These are phyloP conservation scores for Microhierax caerulescens DNA, from an alignment of 2,797 vertebrate species.

Conservation along the genomic window DNA sequence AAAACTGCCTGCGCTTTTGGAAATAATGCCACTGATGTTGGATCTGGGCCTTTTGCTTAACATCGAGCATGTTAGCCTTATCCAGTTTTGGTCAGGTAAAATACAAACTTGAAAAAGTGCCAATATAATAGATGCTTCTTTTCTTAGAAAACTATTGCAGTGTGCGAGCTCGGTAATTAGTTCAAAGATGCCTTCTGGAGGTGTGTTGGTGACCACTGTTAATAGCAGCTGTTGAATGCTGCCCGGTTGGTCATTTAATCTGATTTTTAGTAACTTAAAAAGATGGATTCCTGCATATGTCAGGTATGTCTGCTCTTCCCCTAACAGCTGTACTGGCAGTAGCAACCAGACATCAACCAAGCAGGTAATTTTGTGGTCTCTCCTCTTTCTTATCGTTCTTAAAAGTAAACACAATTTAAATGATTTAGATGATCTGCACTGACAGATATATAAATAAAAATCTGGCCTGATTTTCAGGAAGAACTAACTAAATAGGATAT, in stretches of 20 bases:
- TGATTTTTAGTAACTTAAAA: neutral
- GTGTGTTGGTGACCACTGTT: neutral
- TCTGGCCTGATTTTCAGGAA: neutral
- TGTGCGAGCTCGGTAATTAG: neutral
- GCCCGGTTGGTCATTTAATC: neutral
- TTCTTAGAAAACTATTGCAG: neutral
- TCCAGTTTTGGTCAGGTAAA: neutral
- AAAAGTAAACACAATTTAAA: neutral
- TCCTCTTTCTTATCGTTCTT: neutral
- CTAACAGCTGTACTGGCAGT: neutral
- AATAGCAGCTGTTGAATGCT: neutral
- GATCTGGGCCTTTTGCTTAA: neutral
- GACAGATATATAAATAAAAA: neutral
- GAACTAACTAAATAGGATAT: neutral
- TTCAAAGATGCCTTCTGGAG: neutral
- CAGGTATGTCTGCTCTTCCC: neutral
- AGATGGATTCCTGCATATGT: neutral
- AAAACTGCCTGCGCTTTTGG: neutral
- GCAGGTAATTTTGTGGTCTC: fast-evolving
- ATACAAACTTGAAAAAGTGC: neutral
- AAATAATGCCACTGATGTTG: neutral
- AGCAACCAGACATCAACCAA: neutral
- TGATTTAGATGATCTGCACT: neutral
- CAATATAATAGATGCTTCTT: neutral
- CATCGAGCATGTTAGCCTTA: neutral